A percentile compares a stretch with the other conserved stretches of the same genome.
phyloP scores from a whole-genome alignment of 2,888 invertebrate genomes.

The Antheraea yamamai region DNA sequence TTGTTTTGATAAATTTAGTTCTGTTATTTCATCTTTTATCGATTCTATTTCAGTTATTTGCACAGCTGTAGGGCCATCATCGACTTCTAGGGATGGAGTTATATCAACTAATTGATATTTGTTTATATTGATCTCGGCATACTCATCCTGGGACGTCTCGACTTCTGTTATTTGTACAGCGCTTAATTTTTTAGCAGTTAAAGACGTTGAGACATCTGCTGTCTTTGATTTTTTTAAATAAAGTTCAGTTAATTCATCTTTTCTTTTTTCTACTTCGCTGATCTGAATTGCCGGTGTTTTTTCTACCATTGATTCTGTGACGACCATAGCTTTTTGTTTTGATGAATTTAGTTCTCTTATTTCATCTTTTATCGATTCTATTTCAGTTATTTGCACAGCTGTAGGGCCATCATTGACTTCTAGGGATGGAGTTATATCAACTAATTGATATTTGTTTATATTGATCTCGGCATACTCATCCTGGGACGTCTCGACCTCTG shows the following conservation, averaged over 20 bases:
- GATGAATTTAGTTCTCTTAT: conserved; percentile 14
- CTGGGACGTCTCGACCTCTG: conserved; percentile 26
- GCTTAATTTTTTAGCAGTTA: conserved; percentile 26
- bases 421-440: conserved; percentile 1
- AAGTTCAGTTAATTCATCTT: conserved; percentile 24
- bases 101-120: conserved; percentile 14
- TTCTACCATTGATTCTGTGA: conserved; percentile 6
- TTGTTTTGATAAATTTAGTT: conserved; percentile 16
- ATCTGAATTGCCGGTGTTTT: conserved; percentile 15
- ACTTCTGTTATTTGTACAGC: conserved; percentile 18
- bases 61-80: conserved; percentile 14
- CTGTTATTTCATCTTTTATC: conserved; percentile 14
- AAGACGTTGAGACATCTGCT: conserved; percentile 16
- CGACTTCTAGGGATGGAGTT: neutral
- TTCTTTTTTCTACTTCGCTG: conserved; percentile 11
- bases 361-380: conserved; percentile 16
- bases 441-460: conserved; percentile 11
- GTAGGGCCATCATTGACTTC: neutral
- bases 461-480: conserved; percentile 24
- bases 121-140: conserved; percentile 1
- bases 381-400: conserved; percentile 19
- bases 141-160: conserved; percentile 30
- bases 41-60: conserved; percentile 17
- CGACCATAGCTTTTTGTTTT: conserved; percentile 13
- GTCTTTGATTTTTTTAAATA: conserved; percentile 27